Evolutionary conservation across 2,888 invertebrate genomes (phyloP), one percentile per base, ranked within the genome.

Genomic region (Drosophila planitibia): DNA sequence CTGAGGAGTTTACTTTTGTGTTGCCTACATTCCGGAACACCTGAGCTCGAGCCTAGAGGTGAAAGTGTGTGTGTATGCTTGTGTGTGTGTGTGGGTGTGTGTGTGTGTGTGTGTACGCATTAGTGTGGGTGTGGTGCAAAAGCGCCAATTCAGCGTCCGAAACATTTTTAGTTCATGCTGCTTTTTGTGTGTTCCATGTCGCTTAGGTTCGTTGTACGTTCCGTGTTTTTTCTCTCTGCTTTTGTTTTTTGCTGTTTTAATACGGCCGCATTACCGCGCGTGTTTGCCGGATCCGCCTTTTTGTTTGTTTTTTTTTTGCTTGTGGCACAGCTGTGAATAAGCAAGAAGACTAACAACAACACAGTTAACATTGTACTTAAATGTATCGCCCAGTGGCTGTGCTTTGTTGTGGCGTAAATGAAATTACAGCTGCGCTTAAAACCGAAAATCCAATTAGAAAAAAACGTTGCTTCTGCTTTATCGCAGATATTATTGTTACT

Each of bases 351-450:
- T 49, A 61, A 53, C 52, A 74, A 62, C 59, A 78, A 65, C 63
- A 68, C 85, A 76, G 73, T 76, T 74, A 85, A 84, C 90, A 87
- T 81, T 84, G 72, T 91, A 75, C 82, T 91, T 87, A 89, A 85
- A 91, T 91, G 79, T 65, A 64, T 73, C 55, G 58, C 61, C 66
- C 77, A 66, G 76, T 35, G 67, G 69, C 19, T 51, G 14, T 73
- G 69, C 70, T 32, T 9, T 82, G 79, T 33, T 67, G 70, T 67
- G 76, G 80, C 85, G 85, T 85, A 91, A 91, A 91, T 85, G 76
- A 88, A 90, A 86, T 88, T 91, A 91, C 91, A 88, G 80, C 80
- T 72, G 74, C 80, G 90, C 90, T 89, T 87, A 89, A 91, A 88
- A 78, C 89, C 77, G 71, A 80, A 90, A 85, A 91, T 88, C 91